Evolutionary conservation across 2,113 vertebrate genomes (phyloP).

Genomic region (Pedetes capensis): DNA sequence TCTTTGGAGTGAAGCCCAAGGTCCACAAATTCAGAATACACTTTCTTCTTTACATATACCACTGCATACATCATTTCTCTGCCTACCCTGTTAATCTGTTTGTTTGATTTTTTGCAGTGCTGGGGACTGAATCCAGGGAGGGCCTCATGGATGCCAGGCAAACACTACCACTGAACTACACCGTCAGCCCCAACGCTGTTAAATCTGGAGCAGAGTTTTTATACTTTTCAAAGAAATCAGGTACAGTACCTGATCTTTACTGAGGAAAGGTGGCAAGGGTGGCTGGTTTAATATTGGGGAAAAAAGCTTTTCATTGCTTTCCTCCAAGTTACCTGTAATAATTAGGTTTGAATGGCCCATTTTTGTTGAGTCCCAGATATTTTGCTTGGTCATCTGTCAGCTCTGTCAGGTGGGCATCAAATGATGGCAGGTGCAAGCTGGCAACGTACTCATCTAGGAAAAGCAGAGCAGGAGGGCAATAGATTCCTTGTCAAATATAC

Average conservation of each 20-base stretch:
- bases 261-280: not conserved
- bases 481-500: not conserved
- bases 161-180: not conserved
- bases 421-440: conserved; percentile 89
- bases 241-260: not conserved
- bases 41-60: not conserved
- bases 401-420: conserved; percentile 90
- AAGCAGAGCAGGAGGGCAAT: not conserved
- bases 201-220: not conserved
- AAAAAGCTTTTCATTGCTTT: not conserved
- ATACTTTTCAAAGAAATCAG: not conserved
- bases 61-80: not conserved
- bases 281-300: not conserved
- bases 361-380: conserved; percentile 91
- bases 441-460: conserved; percentile 89
- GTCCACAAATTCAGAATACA: not conserved
- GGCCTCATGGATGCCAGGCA: not conserved
- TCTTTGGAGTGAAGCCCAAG: not conserved
- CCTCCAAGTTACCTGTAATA: conserved; percentile 86
- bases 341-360: conserved; percentile 91
- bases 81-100: not conserved
- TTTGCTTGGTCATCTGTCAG: conserved; percentile 90
- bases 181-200: not conserved
- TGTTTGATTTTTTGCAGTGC: not conserved
- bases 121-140: not conserved